These are phyloP conservation scores for Aspidiotus rigidus DNA, from an alignment of 2,888 invertebrate species.

Conservation along the genomic window DNA sequence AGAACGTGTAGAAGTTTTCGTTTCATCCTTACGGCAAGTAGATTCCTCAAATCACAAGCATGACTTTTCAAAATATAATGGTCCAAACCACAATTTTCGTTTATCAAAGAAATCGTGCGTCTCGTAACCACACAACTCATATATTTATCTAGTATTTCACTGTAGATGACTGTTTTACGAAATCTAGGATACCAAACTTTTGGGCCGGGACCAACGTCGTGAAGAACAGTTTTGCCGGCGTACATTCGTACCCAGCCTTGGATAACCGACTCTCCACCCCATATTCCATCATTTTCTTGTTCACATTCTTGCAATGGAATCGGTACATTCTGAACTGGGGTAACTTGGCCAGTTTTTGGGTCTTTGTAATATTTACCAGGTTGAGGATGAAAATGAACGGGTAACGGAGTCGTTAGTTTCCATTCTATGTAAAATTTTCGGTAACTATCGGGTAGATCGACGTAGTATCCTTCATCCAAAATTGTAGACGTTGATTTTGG, in stretches of 20 bases:
- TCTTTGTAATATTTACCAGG: constrained; percentile 63
- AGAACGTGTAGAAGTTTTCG: constrained; percentile 70
- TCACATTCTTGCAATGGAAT: constrained; percentile 67
- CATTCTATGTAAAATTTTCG: constrained; percentile 80
- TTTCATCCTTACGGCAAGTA: constrained; percentile 75
- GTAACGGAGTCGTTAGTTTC: constrained; percentile 54
- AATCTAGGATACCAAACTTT: constrained; percentile 82
- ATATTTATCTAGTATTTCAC: constrained; percentile 78
- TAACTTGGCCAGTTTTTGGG: constrained; percentile 61
- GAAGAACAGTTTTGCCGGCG: constrained; percentile 46
- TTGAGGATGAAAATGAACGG: constrained; percentile 63
- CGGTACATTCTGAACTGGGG: constrained; percentile 64
- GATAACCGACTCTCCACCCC: constrained; percentile 93
- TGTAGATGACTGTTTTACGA: constrained; percentile 70
- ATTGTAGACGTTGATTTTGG: background rate
- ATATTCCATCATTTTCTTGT: constrained; percentile 75
- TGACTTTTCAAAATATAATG: constrained; percentile 85
- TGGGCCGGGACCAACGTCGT: constrained; percentile 48
- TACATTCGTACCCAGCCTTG: constrained; percentile 70
- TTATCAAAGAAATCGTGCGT: constrained; percentile 71
- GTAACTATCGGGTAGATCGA: constrained; percentile 61
- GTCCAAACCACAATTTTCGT: constrained; percentile 87
- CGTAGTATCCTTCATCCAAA: constrained; percentile 6
- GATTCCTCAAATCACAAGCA: constrained; percentile 81
- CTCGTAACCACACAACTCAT: constrained; percentile 75